Conservation (phyloP, 1,140 invertebrate species). For the Drosophila auraria region DNA sequence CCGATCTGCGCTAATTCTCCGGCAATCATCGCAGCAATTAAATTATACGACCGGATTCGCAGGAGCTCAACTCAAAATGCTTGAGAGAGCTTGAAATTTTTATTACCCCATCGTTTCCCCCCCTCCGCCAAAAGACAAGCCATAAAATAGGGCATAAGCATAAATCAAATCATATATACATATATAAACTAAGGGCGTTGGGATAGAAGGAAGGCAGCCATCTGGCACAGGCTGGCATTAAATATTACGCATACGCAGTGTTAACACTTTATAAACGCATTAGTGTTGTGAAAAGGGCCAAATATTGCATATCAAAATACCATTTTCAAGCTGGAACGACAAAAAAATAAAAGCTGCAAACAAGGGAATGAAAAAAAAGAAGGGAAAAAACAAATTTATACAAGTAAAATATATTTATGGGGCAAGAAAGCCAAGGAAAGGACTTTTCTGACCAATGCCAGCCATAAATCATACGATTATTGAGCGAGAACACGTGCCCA, state of each 20-base stretch:
- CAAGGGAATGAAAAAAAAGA: conserved; percentile 23
- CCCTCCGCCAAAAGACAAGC: background rate
- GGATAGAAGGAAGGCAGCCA: conserved; percentile 4
- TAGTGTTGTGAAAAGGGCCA: conserved; percentile 40
- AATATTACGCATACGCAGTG: conserved; percentile 74
- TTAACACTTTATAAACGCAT: conserved; percentile 82
- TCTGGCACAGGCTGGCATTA: conserved; percentile 62
- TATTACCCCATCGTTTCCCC: conserved; percentile 20
- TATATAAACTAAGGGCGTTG: conserved; percentile 37
- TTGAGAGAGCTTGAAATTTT: conserved; percentile 39
- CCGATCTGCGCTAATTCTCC: conserved; percentile 59
- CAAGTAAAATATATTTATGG: conserved; percentile 59
- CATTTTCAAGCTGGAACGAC: conserved; percentile 65
- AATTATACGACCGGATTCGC: conserved; percentile 57
- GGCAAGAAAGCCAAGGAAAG: conserved; percentile 14
- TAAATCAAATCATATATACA: conserved; percentile 57
- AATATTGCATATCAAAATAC: conserved; percentile 65
- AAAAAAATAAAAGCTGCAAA: conserved; percentile 24
- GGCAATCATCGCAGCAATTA: conserved; percentile 69
- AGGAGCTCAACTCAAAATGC: conserved; percentile 29
- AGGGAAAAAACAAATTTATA: conserved; percentile 26
- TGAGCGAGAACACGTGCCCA: conserved; percentile 66
- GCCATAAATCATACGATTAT: conserved; percentile 77
- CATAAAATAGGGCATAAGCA: conserved; percentile 66
- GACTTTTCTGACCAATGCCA: conserved; percentile 37